Evolutionary conservation across 2,113 vertebrate species (phyloP), one percentile per base, ranked within the genome.

Genomic region (Caranx ignobilis): DNA sequence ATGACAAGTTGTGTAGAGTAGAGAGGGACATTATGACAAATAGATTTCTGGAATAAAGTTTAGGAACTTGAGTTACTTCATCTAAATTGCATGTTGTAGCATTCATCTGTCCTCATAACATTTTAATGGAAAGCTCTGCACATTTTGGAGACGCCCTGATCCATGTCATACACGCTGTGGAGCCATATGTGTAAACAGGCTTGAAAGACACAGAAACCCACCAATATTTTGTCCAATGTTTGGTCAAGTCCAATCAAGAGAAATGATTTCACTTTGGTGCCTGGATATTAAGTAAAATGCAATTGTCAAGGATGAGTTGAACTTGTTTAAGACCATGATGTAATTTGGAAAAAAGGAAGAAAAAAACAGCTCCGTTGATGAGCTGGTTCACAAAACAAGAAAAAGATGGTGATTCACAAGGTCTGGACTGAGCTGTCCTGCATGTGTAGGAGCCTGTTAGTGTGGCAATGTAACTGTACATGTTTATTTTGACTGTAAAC

Each of bases 291-390:
- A 37, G 37, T 37, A 79, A 77, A 85, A 72, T 35, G 68, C 21
- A 81, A 68, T 75, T 50, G 65, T 59, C 72, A 41, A 66, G 48
- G 48, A 75, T 80, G 81, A 34, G 61, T 2, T 41, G 61, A 70
- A 70, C 55, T 80, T 69, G 63, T 77, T 64, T 77, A 61, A 71
- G 88, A 87, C 89, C 76, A 74, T 76, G 64, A 88, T 63, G 81
- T 69, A n/a, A 82, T 81, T 52, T 79, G 62, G 63, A 54, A 57
- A 72, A 56, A 18, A 68, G 59, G 50, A 75, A 11, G 37, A 8
- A 18, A 52, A 72, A 64, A 48, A 19, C 2, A 50, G 34, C 71
- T 83, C 26, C 71, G 72, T 31, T 55, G 43, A 79, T 79, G 39
- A 54, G 59, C 39, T 54, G 60, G 45, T 57, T 59, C 26, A 43